Conservation (phyloP, 2,113 vertebrate species). For the Syngnathus typhle region DNA sequence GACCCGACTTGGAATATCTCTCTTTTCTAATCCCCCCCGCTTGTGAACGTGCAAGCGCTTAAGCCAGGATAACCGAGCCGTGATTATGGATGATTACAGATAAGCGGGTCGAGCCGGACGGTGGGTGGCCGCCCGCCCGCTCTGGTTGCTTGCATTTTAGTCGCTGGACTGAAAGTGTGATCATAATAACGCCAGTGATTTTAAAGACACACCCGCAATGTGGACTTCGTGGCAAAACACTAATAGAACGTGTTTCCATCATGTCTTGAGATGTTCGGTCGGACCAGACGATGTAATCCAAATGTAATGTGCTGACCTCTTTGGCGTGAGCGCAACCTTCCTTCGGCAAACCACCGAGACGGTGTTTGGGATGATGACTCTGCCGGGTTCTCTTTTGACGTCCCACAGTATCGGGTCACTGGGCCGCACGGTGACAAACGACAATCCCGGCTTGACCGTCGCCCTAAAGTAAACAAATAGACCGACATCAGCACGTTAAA, state of each 20-base stretch:
- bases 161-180: constrained; percentile 46
- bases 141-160: constrained; percentile 25
- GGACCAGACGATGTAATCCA: neutral
- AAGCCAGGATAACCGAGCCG: constrained; percentile 65
- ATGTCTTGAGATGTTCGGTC: no score
- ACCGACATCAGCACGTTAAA: neutral
- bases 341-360: constrained; percentile 79
- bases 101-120: constrained; percentile 66
- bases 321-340: constrained; percentile 60
- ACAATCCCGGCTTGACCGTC: constrained; percentile 77
- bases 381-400: constrained; percentile 66
- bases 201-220: neutral
- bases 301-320: constrained; percentile 66
- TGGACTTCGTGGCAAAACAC: no score
- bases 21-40: constrained; percentile 60
- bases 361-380: constrained; percentile 49
- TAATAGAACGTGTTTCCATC: no score
- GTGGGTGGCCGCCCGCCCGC: neutral
- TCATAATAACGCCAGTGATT: neutral
- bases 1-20: constrained; percentile 61
- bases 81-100: constrained; percentile 69
- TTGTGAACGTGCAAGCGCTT: constrained; percentile 58
- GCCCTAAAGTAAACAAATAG: constrained; percentile 63
- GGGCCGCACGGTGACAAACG: constrained; percentile 71
- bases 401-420: constrained; percentile 82